phyloP scores from a whole-genome alignment of 2,113 vertebrate genomes.

The Eonycteris spelaea region DNA sequence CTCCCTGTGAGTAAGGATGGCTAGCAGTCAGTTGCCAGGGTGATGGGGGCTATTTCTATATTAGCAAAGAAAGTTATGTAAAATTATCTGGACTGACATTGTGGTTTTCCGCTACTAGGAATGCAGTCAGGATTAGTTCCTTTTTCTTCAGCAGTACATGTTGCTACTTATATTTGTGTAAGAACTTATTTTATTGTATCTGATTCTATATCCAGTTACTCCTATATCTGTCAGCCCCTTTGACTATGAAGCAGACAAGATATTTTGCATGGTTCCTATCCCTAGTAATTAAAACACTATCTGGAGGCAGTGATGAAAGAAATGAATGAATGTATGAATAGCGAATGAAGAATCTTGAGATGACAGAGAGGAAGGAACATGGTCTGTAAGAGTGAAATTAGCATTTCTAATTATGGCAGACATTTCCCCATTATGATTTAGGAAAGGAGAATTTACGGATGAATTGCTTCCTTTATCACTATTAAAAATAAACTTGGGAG shows the following conservation, averaged over 20 bases:
- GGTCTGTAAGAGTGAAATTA: not conserved
- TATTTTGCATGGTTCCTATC: not conserved
- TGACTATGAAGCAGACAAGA: not conserved
- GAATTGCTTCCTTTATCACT: not conserved
- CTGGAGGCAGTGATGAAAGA: not conserved
- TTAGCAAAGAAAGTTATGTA: not conserved
- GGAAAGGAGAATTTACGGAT: not conserved
- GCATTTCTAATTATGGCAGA: not conserved
- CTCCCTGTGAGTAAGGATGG: not conserved
- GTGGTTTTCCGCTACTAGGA: not conserved
- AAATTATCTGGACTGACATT: not conserved
- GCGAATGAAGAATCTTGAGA: not conserved
- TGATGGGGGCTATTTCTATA: not conserved
- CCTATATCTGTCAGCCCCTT: not conserved
- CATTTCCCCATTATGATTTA: not conserved
- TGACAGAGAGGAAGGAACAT: not conserved
- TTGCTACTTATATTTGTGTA: not conserved
- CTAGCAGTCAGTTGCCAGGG: not conserved
- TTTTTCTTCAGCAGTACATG: not conserved
- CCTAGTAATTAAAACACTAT: not conserved
- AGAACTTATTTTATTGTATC: not conserved
- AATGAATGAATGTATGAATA: not conserved
- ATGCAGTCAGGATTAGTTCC: not conserved
- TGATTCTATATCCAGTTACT: not conserved
- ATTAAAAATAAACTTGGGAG: not conserved